These are phyloP conservation scores for Phortica okadai DNA, from an alignment of 2,888 invertebrate genomes.

Conservation along the genomic window DNA sequence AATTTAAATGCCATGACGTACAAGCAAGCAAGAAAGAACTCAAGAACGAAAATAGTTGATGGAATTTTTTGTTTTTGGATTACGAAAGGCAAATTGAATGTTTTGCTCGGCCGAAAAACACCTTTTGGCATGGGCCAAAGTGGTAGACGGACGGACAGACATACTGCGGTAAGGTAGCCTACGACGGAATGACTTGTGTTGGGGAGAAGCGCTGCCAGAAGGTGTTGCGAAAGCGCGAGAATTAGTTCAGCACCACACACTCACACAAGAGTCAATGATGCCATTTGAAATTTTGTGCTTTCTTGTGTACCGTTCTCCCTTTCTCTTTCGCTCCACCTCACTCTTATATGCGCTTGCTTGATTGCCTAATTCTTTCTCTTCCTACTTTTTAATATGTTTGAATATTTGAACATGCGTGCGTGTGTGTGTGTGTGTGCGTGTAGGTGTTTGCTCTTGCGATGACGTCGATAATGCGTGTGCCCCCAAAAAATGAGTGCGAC, in stretches of 20 bases:
- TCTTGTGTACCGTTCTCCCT: no score
- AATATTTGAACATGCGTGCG: neutral
- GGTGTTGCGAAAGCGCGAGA: neutral
- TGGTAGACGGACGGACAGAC: no score
- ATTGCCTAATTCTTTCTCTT: neutral
- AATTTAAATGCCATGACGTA: neutral
- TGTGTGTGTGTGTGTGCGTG: neutral
- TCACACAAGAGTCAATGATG: neutral
- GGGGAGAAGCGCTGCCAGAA: neutral
- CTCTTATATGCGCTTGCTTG: neutral
- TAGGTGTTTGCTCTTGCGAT: neutral
- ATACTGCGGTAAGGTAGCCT: no score
- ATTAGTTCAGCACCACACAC: neutral
- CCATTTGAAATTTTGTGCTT: neutral
- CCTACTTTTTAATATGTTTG: no score
- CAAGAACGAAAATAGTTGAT: neutral
- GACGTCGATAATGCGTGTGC: neutral
- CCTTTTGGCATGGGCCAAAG: neutral
- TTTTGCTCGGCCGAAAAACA: neutral
- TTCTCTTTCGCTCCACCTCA: no score
- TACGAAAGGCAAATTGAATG: neutral
- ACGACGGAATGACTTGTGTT: no score
- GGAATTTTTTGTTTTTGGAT: neutral
- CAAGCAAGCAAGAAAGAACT: neutral
- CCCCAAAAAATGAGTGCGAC: conserved; percentile 3